Evolutionary conservation across 1,140 invertebrate species (phyloP).

Genomic region (Pogonomyrmex barbatus): DNA sequence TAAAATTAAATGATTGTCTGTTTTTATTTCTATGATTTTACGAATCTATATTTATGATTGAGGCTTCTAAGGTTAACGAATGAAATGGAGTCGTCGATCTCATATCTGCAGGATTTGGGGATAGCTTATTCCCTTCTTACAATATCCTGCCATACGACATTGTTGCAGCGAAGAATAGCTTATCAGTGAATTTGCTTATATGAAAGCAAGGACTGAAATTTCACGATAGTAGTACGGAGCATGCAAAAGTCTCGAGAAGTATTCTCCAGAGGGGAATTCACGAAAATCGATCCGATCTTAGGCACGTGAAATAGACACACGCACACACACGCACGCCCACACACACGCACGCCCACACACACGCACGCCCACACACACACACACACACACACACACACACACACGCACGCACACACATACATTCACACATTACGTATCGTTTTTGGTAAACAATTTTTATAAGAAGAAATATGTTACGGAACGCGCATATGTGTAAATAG

Average conservation of each 20-base stretch:
- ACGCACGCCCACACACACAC: too few relatives aligned
- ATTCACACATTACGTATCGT: conserved; percentile 15
- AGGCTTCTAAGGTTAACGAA: conserved; percentile 30
- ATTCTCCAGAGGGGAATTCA: not conserved
- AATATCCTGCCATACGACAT: conserved; percentile 16
- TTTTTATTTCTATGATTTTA: not conserved
- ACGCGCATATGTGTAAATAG: conserved; percentile 35
- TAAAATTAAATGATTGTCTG: not conserved
- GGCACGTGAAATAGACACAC: not conserved
- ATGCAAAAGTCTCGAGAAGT: conserved; percentile 1
- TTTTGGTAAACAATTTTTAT: conserved; percentile 54
- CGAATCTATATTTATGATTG: not conserved
- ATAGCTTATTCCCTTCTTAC: not conserved
- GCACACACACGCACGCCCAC: too few relatives aligned
- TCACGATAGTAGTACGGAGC: not conserved
- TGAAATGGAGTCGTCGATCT: conserved; percentile 19
- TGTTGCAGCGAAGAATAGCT: not conserved
- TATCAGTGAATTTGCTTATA: conserved; percentile 1
- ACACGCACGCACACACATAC: too few relatives aligned
- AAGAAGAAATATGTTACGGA: conserved; percentile 17
- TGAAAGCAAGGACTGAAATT: conserved; percentile 41
- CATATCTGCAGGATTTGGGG: conserved; percentile 5
- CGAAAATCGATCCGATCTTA: not conserved
- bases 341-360: too few relatives aligned
- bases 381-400: too few relatives aligned